Evolutionary conservation across 1,140 invertebrate genomes (phyloP), one percentile per base, ranked within the genome.

Genomic region (Scaptomyza hsui): DNA sequence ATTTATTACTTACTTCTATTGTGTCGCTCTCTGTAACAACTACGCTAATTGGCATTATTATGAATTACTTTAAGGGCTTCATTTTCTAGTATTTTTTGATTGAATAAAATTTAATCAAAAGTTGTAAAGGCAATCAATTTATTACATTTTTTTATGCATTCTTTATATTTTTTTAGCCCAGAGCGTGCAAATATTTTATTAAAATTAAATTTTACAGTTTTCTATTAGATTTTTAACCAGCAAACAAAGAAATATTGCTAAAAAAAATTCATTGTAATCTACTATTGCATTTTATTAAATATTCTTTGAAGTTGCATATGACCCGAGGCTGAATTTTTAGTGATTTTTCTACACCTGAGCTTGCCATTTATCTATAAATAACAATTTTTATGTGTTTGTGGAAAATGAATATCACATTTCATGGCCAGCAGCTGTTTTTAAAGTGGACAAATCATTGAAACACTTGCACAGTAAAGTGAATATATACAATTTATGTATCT

Each of bases 391-490:
- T 2, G 7, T 12, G 32, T 45, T 26, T 45, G 29, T 60, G 19
- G n/a, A 29, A 57, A 53, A n/a, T 24, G 49, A 63, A 63, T 69
- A 69, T 69, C 59, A 32, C 15, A 19, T 69, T 69, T 69, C 65
- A 63, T 41, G 49, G 65, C 59, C 59, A 61, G 29, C 52, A 55
- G 52, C 52, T 41, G 32, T n/a, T 37, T 4, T 37, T 18, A 24
- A 55, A 39, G 13, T 41, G 32, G 26, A 45, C 29, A 53, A 48
- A 62, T 18, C 32, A 48, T 41, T 53, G 13, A 52, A 48, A 32
- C 26, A 26, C 64, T 45, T 13, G 13, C 39, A 16, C 42, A 32
- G 49, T 51, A 60, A 45, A 16, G 19, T 13, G 4, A 16, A 24
- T 7, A 19, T 15, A 19, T 9, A 39, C 5, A 32, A n/a, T 4